These are phyloP conservation scores for Eudyptes chrysolophus DNA, from an alignment of 2,113 vertebrate species.

Conservation along the genomic window DNA sequence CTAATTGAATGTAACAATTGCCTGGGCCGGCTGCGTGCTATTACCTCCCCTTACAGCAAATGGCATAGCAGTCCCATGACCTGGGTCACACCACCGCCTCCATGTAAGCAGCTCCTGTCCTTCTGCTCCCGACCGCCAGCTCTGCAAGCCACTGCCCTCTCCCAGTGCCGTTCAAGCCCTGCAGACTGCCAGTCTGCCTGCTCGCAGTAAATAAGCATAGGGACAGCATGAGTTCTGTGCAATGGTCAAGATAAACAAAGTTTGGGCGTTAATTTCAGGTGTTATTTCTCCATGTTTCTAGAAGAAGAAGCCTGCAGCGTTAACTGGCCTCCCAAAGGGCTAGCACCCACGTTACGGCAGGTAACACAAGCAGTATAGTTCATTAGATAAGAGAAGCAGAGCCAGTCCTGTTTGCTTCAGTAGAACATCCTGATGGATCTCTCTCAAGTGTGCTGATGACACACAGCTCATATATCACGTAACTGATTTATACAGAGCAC, in stretches of 20 bases:
- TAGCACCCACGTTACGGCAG: fast-evolving
- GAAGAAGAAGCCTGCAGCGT: neutral
- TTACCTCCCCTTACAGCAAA: neutral
- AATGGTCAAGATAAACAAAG: neutral
- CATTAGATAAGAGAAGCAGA: neutral
- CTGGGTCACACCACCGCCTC: neutral
- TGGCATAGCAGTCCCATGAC: neutral
- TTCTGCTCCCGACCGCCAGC: neutral
- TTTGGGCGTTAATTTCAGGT: neutral
- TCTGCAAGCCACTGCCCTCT: neutral
- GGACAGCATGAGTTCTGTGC: neutral
- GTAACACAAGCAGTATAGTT: neutral
- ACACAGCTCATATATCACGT: neutral
- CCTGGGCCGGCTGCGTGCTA: neutral
- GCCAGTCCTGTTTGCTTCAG: neutral
- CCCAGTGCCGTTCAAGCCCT: neutral
- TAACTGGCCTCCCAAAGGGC: neutral
- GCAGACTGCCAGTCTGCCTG: neutral
- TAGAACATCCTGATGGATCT: neutral
- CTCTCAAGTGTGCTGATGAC: neutral
- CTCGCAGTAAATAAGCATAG: neutral
- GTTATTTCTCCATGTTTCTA: neutral
- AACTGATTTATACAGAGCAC: neutral
- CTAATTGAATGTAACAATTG: conserved; percentile 33
- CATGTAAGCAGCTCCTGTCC: neutral